A percentile compares a stretch with the other conserved stretches of the same genome.
These are phyloP conservation scores for Ictidomys tridecemlineatus DNA, from an alignment of 2,113 vertebrate species.

Conservation along the genomic window DNA sequence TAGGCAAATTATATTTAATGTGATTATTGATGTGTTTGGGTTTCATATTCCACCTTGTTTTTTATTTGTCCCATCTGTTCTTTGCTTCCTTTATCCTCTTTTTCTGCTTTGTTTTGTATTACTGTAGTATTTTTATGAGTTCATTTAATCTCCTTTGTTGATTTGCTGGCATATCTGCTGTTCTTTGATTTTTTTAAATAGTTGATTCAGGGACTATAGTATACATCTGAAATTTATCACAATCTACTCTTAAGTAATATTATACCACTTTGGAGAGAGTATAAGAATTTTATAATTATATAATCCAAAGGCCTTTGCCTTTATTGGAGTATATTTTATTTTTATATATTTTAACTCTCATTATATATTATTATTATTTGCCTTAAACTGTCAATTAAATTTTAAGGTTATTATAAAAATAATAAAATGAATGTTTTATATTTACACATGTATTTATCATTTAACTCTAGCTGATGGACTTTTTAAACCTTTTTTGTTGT, in stretches of 20 bases:
- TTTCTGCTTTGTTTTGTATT: not conserved
- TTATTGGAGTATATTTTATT: not conserved
- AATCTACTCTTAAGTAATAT: not conserved
- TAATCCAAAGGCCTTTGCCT: not conserved
- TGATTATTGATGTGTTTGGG: not conserved
- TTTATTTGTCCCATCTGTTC: not conserved
- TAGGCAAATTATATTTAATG: not conserved
- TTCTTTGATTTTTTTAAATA: not conserved
- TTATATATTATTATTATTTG: not conserved
- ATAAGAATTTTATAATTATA: not conserved
- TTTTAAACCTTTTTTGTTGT: not conserved
- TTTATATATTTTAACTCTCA: not conserved
- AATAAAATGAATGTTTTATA: not conserved
- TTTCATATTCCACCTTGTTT: not conserved
- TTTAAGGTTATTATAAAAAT: constrained; percentile 16
- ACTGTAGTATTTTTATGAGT: not conserved
- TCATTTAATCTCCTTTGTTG: not conserved
- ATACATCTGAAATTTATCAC: not conserved
- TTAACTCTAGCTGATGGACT: not conserved
- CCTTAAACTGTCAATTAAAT: not conserved
- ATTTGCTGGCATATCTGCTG: not conserved
- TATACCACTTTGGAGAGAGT: not conserved
- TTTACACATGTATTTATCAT: not conserved
- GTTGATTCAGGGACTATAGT: constrained; percentile 11
- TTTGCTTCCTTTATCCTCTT: not conserved